Base-by-base conservation (phyloP, 2,888 invertebrate species). In the Lithophane semibrunnea region DNA sequence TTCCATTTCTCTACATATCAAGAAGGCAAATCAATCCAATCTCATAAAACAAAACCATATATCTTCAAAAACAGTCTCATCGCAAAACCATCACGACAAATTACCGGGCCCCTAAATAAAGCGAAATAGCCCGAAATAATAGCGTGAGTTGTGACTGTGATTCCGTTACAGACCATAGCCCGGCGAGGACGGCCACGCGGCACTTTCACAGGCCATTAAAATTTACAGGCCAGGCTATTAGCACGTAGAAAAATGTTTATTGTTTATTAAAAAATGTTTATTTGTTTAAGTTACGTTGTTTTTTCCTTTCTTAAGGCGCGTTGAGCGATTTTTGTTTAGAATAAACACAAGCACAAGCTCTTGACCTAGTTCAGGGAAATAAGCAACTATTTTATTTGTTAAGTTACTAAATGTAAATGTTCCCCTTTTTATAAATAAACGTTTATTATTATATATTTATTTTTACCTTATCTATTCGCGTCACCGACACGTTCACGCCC, bases 181-280 rank as follows among this genome's bases (percentile, higher is more conserved):
- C n/a, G 42, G 44, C 29, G 21, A n/a, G 42, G 49, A 63, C 16
- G 24, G 67, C 68, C 58, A 68, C 67, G 52, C 77, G 72, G 76
- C 77, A 79, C 69, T 74, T 83, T 87, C 69, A 83, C 76, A 79
- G 64, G 49, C 56, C 77, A 81, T 84, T 79, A 82, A 82, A 84
- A 79, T 79, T 77, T 84, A 79, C 71, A 56, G 67, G 54, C 75
- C 69, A 52, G 29, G 58, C 63, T 68, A 60, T 75, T 73, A 73
- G 24, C 61, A 64, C 56, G 65, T 47, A 68, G 29, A 67, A 63
- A 54, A 77, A 58, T 71, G 64, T 77, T 85, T 77, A 85, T 80
- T 84, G 78, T 75, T 85, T 70, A 84, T 82, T 70, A 56, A 61
- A 80, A 79, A 83, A 56, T 49, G 16, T 29, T 42, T 63, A 10